Evolutionary conservation across 2,888 invertebrate genomes (phyloP).

Genomic region (Patella depressa): DNA sequence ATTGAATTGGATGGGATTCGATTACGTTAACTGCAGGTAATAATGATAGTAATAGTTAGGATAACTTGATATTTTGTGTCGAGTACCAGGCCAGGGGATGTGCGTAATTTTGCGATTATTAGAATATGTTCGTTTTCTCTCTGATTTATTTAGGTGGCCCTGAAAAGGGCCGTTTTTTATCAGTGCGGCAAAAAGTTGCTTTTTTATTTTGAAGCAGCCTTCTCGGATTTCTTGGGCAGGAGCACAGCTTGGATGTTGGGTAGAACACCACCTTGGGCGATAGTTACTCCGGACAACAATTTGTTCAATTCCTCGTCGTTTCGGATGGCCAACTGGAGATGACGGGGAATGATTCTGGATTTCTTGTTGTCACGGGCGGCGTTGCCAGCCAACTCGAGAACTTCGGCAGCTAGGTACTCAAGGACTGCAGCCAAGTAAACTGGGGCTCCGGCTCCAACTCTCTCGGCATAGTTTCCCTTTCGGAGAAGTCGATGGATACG

Average conservation of each 20-base stretch:
- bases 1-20: too few species aligned
- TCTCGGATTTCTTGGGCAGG: conserved; percentile 80
- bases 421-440: conserved; percentile 67
- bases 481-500: conserved; percentile 65
- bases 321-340: conserved; percentile 82
- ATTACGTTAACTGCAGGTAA: too few species aligned
- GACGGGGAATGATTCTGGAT: conserved; percentile 81
- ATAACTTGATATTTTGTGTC: too few species aligned
- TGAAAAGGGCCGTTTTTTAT: too few species aligned
- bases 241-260: conserved; percentile 83
- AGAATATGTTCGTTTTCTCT: too few species aligned
- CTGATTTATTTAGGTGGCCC: too few species aligned
- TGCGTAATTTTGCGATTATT: too few species aligned
- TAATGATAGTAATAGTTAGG: too few species aligned
- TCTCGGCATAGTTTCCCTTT: conserved; percentile 67
- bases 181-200: too few species aligned
- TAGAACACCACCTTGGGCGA: conserved; percentile 86
- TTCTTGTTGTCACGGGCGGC: conserved; percentile 76
- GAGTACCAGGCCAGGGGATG: too few species aligned
- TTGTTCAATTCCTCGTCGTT: conserved; percentile 87
- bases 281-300: conserved; percentile 82
- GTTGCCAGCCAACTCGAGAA: conserved; percentile 71
- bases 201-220: neutral
- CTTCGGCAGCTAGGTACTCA: conserved; percentile 76
- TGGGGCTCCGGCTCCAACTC: conserved; percentile 66